Evolutionary conservation across 1,140 invertebrate genomes (phyloP).

Genomic region (Drosophila lacertosa): DNA sequence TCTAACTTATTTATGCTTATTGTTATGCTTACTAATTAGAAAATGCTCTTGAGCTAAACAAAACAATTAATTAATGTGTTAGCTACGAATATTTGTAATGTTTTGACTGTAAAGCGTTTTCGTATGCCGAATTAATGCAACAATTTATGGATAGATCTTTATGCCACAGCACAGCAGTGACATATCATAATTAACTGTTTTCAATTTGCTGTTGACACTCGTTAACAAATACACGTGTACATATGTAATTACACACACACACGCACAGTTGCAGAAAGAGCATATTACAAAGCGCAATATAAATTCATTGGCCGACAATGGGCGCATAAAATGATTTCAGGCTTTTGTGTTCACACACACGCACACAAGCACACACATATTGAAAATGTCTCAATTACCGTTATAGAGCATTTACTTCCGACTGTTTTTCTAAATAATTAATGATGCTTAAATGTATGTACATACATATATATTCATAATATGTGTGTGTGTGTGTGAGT

Average conservation of each 20-base stretch:
- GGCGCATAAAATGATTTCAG: slow-evolving; percentile 47
- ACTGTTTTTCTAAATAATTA: slow-evolving; percentile 80
- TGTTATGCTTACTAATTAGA: not conserved
- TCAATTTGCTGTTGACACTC: slow-evolving; percentile 50
- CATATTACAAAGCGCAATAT: slow-evolving; percentile 46
- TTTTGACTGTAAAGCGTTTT: not conserved
- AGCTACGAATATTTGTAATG: not conserved
- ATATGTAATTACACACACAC: slow-evolving; percentile 33
- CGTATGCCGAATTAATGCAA: not conserved
- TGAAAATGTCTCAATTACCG: slow-evolving; percentile 82
- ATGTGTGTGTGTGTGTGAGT: slow-evolving; percentile 32
- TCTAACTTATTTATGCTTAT: not conserved
- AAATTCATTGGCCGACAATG: slow-evolving; percentile 44
- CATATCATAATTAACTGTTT: slow-evolving; percentile 51
- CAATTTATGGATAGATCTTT: slow-evolving; percentile 8
- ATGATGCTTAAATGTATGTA: slow-evolving; percentile 70
- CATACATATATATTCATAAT: not conserved
- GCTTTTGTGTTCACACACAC: slow-evolving; percentile 30
- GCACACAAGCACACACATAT: slow-evolving; percentile 51
- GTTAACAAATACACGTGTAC: slow-evolving; percentile 31
- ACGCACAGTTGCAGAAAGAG: not conserved
- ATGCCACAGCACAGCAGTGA: slow-evolving; percentile 2
- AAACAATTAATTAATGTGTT: slow-evolving; percentile 5
- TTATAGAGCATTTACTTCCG: slow-evolving; percentile 77
- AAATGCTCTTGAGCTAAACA: not conserved